Conservation (phyloP, 2,113 vertebrate genomes). For the Cyrtonyx montezumae region DNA sequence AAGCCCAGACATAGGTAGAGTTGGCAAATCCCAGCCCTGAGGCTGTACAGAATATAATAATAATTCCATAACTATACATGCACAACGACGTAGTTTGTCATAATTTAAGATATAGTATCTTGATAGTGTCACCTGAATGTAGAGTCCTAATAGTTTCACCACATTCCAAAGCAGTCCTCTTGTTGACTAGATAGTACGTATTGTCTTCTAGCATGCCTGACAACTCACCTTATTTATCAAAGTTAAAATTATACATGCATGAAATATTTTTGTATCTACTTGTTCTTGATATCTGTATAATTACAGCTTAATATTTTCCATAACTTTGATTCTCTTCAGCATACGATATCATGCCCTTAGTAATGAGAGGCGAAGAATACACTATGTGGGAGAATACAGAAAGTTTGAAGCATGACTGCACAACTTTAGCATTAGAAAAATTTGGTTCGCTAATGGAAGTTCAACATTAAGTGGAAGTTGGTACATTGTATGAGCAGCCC, state of each 20-base stretch:
- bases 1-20: not conserved
- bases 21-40: not conserved
- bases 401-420: not conserved
- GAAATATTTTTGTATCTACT: not conserved
- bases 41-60: not conserved
- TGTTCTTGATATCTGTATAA: not conserved
- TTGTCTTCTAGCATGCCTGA: not conserved
- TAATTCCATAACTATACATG: not conserved
- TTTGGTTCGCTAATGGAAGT: not conserved
- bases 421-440: not conserved
- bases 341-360: not conserved
- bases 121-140: not conserved
- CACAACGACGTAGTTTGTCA: not conserved
- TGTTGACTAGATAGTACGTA: not conserved
- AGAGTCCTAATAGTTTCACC: not conserved
- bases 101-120: not conserved
- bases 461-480: not conserved
- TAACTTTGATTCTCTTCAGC: not conserved
- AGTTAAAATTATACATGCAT: not conserved
- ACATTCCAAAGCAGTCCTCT: not conserved
- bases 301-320: not conserved
- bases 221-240: not conserved
- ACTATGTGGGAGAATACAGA: not conserved
- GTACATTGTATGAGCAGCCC: not conserved
- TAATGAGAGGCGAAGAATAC: not conserved